These are phyloP conservation scores for Drosophila eohydei DNA, from an alignment of 2,888 invertebrate genomes.

Conservation along the genomic window DNA sequence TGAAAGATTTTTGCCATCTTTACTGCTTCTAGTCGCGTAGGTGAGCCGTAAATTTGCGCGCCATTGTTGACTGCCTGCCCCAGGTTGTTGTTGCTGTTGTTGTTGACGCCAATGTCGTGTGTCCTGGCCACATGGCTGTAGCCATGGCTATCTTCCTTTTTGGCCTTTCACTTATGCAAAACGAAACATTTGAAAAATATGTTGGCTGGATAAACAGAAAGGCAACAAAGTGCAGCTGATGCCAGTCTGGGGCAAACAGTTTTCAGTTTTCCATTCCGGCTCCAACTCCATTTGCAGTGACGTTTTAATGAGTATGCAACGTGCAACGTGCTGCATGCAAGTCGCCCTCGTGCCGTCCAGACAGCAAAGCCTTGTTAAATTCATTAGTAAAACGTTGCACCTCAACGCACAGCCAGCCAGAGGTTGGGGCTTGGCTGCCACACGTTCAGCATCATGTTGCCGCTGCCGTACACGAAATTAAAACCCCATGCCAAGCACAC, in stretches of 20 bases:
- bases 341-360: constrained; percentile 41
- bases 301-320: constrained; percentile 81
- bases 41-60: constrained; percentile 79
- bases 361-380: constrained; percentile 73
- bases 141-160: constrained; percentile 74
- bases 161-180: constrained; percentile 80
- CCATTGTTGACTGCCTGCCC: constrained; percentile 61
- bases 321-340: constrained; percentile 68
- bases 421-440: constrained; percentile 36
- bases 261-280: constrained; percentile 15
- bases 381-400: constrained; percentile 82
- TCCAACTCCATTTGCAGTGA: constrained; percentile 62
- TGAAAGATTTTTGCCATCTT: constrained; percentile 42
- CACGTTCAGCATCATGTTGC: constrained; percentile 81
- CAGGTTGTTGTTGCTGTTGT: constrained; percentile 38
- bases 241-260: constrained; percentile 54
- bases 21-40: constrained; percentile 76
- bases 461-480: constrained; percentile 79
- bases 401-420: constrained; percentile 62
- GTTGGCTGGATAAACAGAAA: constrained; percentile 77
- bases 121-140: constrained; percentile 34
- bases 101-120: constrained; percentile 78
- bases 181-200: constrained; percentile 80
- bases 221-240: constrained; percentile 78
- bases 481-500: constrained; percentile 62